A percentile compares a stretch with the other conserved stretches of the same genome.
These are phyloP conservation scores for Serilophus lunatus DNA, from an alignment of 2,113 vertebrate species.

Conservation along the genomic window DNA sequence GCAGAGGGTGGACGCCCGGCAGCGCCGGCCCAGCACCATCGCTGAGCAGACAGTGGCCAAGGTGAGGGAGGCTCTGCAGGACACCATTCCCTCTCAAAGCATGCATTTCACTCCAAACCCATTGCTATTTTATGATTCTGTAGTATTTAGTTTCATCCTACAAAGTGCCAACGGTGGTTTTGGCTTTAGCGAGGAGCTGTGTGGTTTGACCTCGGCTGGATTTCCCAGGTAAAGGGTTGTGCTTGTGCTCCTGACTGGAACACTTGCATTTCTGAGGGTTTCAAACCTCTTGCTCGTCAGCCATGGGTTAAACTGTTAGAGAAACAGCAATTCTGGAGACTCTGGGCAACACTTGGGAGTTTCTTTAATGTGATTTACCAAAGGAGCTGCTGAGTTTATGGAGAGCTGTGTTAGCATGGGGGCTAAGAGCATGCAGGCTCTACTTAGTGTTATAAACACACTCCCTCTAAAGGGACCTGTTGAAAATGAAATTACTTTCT, in stretches of 20 bases:
- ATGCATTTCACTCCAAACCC: neutral
- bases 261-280: neutral
- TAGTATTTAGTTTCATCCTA: neutral
- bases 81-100: too few species aligned
- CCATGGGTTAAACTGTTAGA: neutral
- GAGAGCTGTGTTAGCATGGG: neutral
- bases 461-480: neutral
- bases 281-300: neutral
- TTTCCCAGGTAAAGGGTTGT: neutral
- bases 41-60: slow-evolving; percentile 94
- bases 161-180: neutral
- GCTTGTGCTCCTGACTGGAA: neutral
- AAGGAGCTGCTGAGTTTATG: neutral
- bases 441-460: neutral
- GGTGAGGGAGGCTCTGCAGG: slow-evolving; percentile 70
- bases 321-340: neutral
- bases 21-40: slow-evolving; percentile 91
- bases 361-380: neutral
- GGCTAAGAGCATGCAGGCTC: neutral
- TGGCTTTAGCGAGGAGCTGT: neutral
- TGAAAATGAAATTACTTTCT: neutral
- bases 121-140: rapidly evolving
- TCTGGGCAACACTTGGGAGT: neutral
- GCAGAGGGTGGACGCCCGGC: slow-evolving; percentile 89
- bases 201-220: neutral